phyloP scores from a whole-genome alignment of 2,797 vertebrate genomes.

The Taenioides sp. region DNA sequence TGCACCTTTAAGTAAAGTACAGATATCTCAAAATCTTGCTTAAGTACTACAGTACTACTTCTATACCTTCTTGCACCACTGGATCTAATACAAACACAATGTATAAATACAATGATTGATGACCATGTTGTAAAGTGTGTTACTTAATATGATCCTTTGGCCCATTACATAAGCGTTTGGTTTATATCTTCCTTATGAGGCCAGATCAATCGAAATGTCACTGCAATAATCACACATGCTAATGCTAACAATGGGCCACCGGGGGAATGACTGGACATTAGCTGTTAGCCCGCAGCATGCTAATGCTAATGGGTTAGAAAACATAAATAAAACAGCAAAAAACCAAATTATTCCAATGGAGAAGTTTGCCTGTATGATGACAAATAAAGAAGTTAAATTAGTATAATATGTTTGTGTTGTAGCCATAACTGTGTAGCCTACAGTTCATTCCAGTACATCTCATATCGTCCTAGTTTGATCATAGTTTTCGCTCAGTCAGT shows the following conservation, averaged over 20 bases:
- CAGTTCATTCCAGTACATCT: background rate
- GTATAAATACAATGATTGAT: background rate
- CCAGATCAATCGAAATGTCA: background rate
- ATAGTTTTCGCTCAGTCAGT: background rate
- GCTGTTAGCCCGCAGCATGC: constrained; percentile 7
- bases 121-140: background rate
- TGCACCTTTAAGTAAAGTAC: too few relatives aligned
- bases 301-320: constrained; percentile 1
- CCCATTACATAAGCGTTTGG: background rate
- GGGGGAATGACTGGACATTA: constrained; percentile 11
- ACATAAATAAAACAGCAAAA: background rate
- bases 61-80: background rate
- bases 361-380: too few relatives aligned
- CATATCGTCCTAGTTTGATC: background rate
- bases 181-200: background rate
- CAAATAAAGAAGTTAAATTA: too few relatives aligned
- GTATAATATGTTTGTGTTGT: too few relatives aligned
- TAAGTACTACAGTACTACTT: too few relatives aligned
- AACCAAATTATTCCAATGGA: background rate
- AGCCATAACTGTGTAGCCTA: background rate
- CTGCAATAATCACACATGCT: background rate
- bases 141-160: too few relatives aligned
- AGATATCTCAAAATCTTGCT: too few relatives aligned
- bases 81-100: background rate
- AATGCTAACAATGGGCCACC: background rate